Conservation (phyloP, 1,140 invertebrate genomes). For the Bombus turneri region DNA sequence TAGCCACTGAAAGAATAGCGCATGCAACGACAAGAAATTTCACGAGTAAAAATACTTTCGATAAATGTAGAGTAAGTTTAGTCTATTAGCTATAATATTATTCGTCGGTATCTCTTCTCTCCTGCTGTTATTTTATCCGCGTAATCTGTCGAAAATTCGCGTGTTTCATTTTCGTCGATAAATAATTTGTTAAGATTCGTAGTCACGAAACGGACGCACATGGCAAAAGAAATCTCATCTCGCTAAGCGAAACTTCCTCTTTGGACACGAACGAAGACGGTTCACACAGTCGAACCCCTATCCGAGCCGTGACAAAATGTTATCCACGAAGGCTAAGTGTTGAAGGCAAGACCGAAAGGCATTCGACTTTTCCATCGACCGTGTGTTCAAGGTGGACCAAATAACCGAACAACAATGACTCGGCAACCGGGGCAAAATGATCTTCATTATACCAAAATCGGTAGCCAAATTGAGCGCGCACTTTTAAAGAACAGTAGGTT, state of each 20-base stretch:
- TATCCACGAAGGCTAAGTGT: not conserved
- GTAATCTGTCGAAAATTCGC: no score
- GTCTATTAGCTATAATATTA: no score
- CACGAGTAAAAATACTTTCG: not conserved
- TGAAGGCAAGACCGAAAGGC: not conserved
- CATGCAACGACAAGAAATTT: not conserved
- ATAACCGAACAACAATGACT: slow-evolving; percentile 28
- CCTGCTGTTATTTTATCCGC: no score
- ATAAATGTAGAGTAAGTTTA: no score
- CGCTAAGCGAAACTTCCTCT: not conserved
- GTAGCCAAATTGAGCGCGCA: slow-evolving; percentile 62
- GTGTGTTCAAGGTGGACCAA: not conserved
- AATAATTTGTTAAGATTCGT: no score
- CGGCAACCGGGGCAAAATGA: slow-evolving; percentile 46
- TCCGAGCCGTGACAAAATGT: not conserved
- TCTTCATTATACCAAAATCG: slow-evolving; percentile 59
- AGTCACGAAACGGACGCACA: no score
- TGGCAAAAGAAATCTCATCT: not conserved
- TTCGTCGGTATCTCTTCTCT: no score
- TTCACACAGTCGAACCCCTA: not conserved
- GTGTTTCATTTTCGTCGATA: no score
- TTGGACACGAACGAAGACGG: not conserved
- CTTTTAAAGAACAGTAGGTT: slow-evolving; percentile 49
- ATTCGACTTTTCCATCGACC: not conserved
- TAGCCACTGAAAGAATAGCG: not conserved